Base-by-base conservation (phyloP, 1,140 invertebrate species). In the Zaprionus davidi region DNA sequence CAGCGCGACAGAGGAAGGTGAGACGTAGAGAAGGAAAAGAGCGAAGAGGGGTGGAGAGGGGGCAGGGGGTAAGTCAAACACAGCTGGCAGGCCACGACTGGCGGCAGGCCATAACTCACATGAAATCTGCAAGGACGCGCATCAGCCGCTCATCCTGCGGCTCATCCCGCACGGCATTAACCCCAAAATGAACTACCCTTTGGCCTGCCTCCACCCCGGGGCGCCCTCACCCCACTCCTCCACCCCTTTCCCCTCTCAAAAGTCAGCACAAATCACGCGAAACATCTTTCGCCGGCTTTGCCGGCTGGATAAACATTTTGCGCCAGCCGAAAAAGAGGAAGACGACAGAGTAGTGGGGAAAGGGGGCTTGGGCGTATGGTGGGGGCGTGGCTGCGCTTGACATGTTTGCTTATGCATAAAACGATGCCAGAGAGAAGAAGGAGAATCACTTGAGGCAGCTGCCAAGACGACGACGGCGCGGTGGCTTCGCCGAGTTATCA, bases 381-480 rank as follows among this genome's bases (percentile, higher is more conserved):
- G 20, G 46, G 36, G 65, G 75, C 75, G 55, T 69, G 53, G 79
- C 75, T 79, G 67, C 71, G 78, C 62, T 85, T 88, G 84, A 88
- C 84, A 90, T 90, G 85, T 88, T 88, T 88, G 84, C 81, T 90
- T 88, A 84, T 90, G 85, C 85, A 88, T 90, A 85, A 88, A 88
- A 87, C 71, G 83, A 57, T 74, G 77, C 68, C 28, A 13, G 41
- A 55, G 78, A 68, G 58, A 17, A 24, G 66, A 57, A 71, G 38
- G 55, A 49, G 41, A 46, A 65, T 76, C 82, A 86, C 82, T 85
- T 63, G 67, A 77, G 71, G 66, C 59, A 51, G 44, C 74, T 36
- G 44, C 55, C 68, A 73, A 66, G 80, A 84, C 79, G 70, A 3
- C 28, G 28, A 9, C 28, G 28, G 2, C 28, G 2, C 41, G 41